Evolutionary conservation across 2,888 invertebrate species (phyloP).

Genomic region (Sceliomorpha sp.): DNA sequence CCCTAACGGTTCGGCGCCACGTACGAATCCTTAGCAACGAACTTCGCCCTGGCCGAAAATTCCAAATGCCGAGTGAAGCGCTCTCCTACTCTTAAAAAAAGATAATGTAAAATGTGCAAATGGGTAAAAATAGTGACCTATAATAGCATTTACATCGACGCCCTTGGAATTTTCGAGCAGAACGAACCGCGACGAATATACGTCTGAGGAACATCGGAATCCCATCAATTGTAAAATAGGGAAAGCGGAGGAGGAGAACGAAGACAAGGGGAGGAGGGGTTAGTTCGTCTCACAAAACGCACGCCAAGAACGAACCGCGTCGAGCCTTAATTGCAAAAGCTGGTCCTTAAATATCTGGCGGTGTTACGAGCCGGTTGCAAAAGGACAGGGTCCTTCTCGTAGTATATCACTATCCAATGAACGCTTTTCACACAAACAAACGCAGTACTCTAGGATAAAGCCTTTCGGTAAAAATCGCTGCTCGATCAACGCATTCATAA

Average conservation of each 20-base stretch:
- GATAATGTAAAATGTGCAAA: no score
- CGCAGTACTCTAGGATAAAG: conserved; percentile 1
- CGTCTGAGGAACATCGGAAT: conserved; percentile 53
- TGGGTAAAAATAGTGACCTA: no score
- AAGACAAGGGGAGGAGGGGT: conserved; percentile 18
- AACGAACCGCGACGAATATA: conserved; percentile 44
- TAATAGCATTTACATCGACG: no score
- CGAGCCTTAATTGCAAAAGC: conserved; percentile 26
- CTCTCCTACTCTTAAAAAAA: no score
- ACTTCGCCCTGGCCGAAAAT: no score
- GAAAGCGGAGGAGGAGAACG: conserved; percentile 8
- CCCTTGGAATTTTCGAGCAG: no score
- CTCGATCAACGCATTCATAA: conserved; percentile 9
- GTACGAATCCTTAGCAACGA: no score
- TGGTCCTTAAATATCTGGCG: conserved; percentile 64
- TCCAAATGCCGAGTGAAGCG: no score
- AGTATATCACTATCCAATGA: conserved; percentile 51
- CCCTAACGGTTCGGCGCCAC: no score
- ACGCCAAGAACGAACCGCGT: conserved; percentile 22
- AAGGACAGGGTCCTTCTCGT: conserved; percentile 65
- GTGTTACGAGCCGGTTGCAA: conserved; percentile 78
- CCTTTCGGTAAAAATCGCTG: neutral
- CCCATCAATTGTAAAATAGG: conserved; percentile 26
- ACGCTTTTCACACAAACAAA: conserved; percentile 10
- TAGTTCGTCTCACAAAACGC: conserved; percentile 12